Conservation (phyloP, 2,113 vertebrate genomes). For the rabbit (Oryctolagus cuniculus) region DNA sequence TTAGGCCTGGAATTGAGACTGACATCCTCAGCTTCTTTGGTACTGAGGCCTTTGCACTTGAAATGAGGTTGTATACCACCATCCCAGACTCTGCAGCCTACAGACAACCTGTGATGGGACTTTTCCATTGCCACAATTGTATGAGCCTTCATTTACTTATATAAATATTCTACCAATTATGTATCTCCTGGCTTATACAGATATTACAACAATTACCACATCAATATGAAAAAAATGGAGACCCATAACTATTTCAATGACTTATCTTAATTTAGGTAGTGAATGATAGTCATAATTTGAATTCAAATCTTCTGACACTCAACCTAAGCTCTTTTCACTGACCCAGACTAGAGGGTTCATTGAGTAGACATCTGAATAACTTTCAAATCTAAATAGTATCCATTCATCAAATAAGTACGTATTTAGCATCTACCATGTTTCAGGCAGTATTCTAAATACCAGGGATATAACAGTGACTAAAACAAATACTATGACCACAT, state of each 20-base stretch:
- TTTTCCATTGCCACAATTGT: too few relatives aligned
- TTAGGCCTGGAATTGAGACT: too few relatives aligned
- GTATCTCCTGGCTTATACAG: too few relatives aligned
- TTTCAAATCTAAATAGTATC: constrained; percentile 16
- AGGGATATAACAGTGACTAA: neutral
- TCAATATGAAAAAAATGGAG: neutral
- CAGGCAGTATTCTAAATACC: neutral
- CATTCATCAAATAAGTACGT: neutral
- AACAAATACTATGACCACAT: neutral
- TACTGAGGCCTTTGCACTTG: too few relatives aligned
- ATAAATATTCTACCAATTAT: too few relatives aligned
- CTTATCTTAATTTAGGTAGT: neutral
- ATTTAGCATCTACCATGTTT: neutral
- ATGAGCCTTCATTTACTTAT: too few relatives aligned
- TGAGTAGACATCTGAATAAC: neutral
- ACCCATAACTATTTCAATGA: neutral
- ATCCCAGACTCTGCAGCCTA: too few relatives aligned
- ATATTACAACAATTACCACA: neutral
- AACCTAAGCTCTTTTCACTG: neutral
- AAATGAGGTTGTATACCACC: too few relatives aligned
- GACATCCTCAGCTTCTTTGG: too few relatives aligned
- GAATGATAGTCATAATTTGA: neutral
- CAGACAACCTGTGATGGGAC: too few relatives aligned
- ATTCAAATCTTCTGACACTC: neutral
- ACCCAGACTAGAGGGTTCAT: neutral